These are phyloP conservation scores for Aspiorhynchus laticeps DNA, from an alignment of 2,113 vertebrate genomes.

Conservation along the genomic window DNA sequence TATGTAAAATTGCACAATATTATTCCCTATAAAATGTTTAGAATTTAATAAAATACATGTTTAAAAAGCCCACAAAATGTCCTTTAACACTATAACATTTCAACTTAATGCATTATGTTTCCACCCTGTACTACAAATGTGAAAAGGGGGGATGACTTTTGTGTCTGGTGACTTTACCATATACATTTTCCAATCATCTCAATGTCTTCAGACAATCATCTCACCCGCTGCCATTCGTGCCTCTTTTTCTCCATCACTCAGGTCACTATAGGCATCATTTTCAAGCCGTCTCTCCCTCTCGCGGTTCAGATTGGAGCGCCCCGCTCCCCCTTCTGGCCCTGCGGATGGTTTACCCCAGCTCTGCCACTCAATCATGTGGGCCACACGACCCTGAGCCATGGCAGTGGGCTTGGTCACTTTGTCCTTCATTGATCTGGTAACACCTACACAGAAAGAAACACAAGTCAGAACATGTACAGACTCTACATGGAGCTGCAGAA, in stretches of 20 bases:
- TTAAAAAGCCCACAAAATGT: no score
- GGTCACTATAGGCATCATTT: constrained; percentile 92
- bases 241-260: constrained; percentile 97
- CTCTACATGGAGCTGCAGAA: constrained; percentile 26
- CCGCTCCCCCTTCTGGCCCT: constrained; percentile 67
- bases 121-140: no score
- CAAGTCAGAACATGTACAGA: constrained; percentile 22
- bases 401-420: constrained; percentile 98
- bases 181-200: neutral
- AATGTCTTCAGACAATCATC: neutral
- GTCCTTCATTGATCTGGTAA: constrained; percentile 95
- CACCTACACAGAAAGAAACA: constrained; percentile 74
- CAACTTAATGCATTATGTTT: no score
- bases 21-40: no score
- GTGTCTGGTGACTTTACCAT: neutral
- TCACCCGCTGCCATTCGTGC: constrained; percentile 94
- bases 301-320: constrained; percentile 81
- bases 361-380: constrained; percentile 99
- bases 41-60: no score
- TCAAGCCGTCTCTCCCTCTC: constrained; percentile 87
- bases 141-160: no score
- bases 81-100: no score
- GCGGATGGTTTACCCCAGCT: constrained; percentile 87
- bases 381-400: constrained; percentile 94
- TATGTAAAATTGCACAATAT: no score